phyloP scores from a whole-genome alignment of 2,797 vertebrate species.

The Anguilla marmorata region DNA sequence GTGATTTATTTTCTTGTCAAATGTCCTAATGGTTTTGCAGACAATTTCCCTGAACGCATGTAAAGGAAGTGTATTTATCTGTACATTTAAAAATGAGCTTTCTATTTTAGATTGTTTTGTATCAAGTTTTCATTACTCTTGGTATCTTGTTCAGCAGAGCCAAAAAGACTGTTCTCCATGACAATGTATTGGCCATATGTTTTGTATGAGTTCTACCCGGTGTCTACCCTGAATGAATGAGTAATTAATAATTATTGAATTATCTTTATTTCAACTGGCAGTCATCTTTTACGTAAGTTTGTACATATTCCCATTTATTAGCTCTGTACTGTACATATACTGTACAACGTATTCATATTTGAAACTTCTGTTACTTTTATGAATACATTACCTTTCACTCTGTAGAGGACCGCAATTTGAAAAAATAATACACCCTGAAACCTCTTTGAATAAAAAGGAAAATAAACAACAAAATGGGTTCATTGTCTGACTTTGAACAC shows the following conservation, averaged over 20 bases:
- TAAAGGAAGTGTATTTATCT: no score
- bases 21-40: not conserved
- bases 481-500: not conserved
- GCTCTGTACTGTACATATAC: not conserved
- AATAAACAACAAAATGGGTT: constrained; percentile 12
- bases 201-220: not conserved
- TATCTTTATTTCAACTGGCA: no score
- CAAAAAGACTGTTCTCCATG: not conserved
- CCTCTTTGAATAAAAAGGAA: constrained; percentile 34
- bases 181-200: not conserved
- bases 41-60: not conserved
- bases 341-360: not conserved
- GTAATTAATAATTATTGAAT: not conserved
- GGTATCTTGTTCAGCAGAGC: not conserved
- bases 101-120: not conserved
- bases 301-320: not conserved
- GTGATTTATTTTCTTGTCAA: not conserved
- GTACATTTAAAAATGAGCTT: not conserved
- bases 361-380: constrained; percentile 28
- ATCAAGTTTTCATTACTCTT: not conserved
- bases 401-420: constrained; percentile 23
- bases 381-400: constrained; percentile 34
- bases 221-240: not conserved
- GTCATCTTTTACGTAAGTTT: not conserved
- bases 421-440: not conserved